phyloP scores from a whole-genome alignment of 2,888 invertebrate genomes.

The Luffia ferchaultella region DNA sequence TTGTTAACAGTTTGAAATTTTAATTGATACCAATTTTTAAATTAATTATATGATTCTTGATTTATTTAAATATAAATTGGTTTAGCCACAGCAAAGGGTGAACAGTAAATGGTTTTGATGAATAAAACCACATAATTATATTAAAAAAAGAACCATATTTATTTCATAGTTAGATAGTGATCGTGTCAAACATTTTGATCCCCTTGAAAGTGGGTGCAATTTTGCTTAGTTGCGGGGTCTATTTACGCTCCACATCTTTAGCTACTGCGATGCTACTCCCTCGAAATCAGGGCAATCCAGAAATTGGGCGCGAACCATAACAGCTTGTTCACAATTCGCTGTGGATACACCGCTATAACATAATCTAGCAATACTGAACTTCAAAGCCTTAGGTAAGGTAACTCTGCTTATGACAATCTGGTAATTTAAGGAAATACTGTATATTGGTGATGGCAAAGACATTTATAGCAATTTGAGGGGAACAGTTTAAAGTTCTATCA shows the following conservation, averaged over 20 bases:
- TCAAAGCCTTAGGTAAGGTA: slow-evolving; percentile 7
- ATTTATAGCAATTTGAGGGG: slow-evolving; percentile 3
- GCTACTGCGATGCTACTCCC: no score
- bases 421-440: slow-evolving; percentile 8
- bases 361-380: slow-evolving; percentile 2
- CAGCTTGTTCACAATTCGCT: background rate
- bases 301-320: no score
- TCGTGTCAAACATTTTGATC: no score
- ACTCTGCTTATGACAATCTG: slow-evolving; percentile 5
- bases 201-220: no score
- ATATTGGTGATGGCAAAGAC: slow-evolving; percentile 11
- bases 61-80: background rate
- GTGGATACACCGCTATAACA: background rate
- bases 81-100: background rate
- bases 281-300: no score
- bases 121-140: no score
- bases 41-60: no score
- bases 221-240: no score
- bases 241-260: no score
- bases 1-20: background rate
- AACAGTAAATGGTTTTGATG: no score
- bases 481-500: slow-evolving; percentile 7
- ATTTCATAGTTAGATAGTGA: no score
- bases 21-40: background rate
- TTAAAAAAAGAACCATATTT: no score